phyloP scores from a whole-genome alignment of 1,140 invertebrate species.

The Elysia chlorotica region DNA sequence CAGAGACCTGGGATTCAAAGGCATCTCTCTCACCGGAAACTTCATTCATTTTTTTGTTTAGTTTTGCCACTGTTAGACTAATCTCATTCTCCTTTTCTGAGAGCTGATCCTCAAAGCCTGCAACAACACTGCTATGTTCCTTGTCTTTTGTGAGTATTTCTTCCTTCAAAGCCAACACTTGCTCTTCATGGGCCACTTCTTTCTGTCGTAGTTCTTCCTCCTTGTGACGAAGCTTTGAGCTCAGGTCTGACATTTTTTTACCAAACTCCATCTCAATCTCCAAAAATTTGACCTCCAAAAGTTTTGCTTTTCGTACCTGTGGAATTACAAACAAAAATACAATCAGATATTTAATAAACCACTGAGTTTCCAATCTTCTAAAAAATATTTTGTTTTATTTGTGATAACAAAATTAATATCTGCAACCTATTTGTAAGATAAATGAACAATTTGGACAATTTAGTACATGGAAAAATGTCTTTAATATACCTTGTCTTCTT shows the following conservation, averaged over 20 bases:
- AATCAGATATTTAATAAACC: too few species aligned
- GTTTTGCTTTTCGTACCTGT: conserved; percentile 14
- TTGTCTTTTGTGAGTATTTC: background rate
- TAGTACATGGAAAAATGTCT: too few species aligned
- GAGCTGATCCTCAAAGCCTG: conserved; percentile 22
- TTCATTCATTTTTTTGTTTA: conserved; percentile 5
- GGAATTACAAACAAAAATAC: background rate
- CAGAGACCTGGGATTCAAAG: background rate
- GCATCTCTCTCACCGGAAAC: conserved; percentile 1
- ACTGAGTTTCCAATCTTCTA: too few species aligned
- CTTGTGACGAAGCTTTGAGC: conserved; percentile 25
- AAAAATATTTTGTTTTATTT: too few species aligned
- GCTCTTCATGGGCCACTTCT: conserved; percentile 10
- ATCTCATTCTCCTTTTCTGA: conserved; percentile 27
- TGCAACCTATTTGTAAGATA: too few species aligned
- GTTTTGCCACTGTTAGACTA: background rate
- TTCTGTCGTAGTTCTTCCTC: conserved; percentile 27
- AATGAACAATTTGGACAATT: too few species aligned
- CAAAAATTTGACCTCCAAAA: conserved; percentile 8
- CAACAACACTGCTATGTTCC: conserved; percentile 14
- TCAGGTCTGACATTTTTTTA: conserved; percentile 17
- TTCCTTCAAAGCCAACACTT: background rate
- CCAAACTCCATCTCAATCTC: conserved; percentile 22
- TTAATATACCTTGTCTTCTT: conserved; percentile 27
- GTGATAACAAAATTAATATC: too few species aligned